These are phyloP conservation scores for Hylomyscus alleni DNA, from an alignment of 2,797 vertebrate species.

Conservation along the genomic window DNA sequence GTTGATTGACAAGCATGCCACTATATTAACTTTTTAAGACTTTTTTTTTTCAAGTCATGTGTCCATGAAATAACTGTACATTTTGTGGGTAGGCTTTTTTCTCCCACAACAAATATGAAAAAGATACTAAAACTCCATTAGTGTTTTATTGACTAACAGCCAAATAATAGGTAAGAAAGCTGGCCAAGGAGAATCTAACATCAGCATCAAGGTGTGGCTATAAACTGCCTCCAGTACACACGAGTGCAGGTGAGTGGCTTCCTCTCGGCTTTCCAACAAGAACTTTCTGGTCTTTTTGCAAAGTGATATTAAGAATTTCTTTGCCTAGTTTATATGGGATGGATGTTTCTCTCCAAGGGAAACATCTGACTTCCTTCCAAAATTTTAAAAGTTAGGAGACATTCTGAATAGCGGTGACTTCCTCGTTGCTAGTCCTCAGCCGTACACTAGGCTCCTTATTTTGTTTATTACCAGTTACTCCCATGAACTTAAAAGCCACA, in stretches of 20 bases:
- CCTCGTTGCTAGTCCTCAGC: constrained; percentile 63
- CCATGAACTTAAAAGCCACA: constrained; percentile 72
- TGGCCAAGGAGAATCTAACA: constrained; percentile 47
- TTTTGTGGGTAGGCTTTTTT: constrained; percentile 42
- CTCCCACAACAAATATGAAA: constrained; percentile 52
- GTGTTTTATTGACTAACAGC: constrained; percentile 82
- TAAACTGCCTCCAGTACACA: constrained; percentile 26
- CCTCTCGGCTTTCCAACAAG: constrained; percentile 36
- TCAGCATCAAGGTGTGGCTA: constrained; percentile 31
- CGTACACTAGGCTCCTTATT: constrained; percentile 43
- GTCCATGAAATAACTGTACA: constrained; percentile 78
- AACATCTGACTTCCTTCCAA: not conserved
- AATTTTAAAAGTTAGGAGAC: constrained; percentile 68
- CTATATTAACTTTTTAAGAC: constrained; percentile 85
- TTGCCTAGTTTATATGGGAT: not conserved
- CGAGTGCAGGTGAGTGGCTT: not conserved
- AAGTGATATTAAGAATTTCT: constrained; percentile 59
- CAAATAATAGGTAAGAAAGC: constrained; percentile 73
- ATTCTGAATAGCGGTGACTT: constrained; percentile 34
- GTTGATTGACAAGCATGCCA: constrained; percentile 81
- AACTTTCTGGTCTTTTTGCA: constrained; percentile 46
- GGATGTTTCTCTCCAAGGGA: not conserved
- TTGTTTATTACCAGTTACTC: constrained; percentile 52
- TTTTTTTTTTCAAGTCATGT: constrained; percentile 71
- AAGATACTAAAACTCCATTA: constrained; percentile 67